Percentiles rank a stretch among this genome's conserved stretches.
Conservation (phyloP, 2,113 vertebrate species). For the Indri indri region DNA sequence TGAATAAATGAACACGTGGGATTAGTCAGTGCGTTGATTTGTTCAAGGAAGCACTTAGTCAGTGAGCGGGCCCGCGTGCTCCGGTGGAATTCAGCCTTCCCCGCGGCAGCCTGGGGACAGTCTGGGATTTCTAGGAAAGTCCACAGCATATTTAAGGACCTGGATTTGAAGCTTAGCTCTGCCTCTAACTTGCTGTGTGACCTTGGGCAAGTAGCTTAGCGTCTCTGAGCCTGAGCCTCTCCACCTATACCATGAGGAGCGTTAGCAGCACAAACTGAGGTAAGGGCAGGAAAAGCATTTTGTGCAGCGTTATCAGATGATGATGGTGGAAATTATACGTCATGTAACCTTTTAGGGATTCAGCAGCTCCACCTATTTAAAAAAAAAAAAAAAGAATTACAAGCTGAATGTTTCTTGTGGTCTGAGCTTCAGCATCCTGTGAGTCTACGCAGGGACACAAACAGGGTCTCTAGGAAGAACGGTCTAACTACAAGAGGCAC, state of each 20-base stretch:
- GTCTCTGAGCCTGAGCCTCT: not conserved
- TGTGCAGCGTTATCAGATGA: too few relatives aligned
- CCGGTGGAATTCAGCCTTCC: too few relatives aligned
- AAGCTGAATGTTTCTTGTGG: too few relatives aligned
- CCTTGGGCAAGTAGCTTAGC: not conserved
- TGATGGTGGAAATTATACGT: accelerated
- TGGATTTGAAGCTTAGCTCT: not conserved
- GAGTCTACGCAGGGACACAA: not conserved
- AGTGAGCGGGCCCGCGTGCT: not conserved
- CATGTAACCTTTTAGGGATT: accelerated
- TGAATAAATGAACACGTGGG: not conserved
- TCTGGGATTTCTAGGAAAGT: not conserved
- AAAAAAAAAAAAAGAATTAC: not conserved
- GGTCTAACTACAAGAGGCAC: not conserved
- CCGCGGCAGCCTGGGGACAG: not conserved
- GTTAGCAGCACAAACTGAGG: not conserved
- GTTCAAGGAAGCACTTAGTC: too few relatives aligned
- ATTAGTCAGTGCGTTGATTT: not conserved
- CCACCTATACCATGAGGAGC: not conserved
- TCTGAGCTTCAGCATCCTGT: not conserved
- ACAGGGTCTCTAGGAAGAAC: not conserved
- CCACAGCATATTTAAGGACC: not conserved
- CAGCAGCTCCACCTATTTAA: not conserved
- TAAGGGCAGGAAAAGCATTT: not conserved
- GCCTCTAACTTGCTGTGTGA: not conserved